Evolutionary conservation across 2,888 invertebrate genomes (phyloP).

Genomic region (Baccha elongata): DNA sequence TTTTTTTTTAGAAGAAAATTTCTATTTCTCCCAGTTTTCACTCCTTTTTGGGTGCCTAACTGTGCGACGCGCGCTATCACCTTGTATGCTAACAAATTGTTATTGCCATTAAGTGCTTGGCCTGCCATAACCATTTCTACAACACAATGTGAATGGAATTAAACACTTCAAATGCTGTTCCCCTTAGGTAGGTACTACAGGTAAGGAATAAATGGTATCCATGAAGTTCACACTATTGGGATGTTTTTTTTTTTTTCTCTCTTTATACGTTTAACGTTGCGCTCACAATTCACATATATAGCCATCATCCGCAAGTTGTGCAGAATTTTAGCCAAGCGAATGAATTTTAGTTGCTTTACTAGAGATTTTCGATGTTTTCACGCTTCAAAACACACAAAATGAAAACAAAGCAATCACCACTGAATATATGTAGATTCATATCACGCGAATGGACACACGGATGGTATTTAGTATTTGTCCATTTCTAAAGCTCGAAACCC

Average conservation of each 20-base stretch:
- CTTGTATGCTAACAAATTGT: conserved; percentile 21
- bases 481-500: conserved; percentile 38
- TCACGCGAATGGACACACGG: not conserved
- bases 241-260: too few species aligned
- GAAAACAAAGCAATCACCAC: conserved; percentile 17
- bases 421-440: conserved; percentile 7
- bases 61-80: not conserved
- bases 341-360: conserved; percentile 11
- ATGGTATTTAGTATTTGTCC: conserved; percentile 28
- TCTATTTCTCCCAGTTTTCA: not conserved
- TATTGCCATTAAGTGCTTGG: conserved; percentile 35
- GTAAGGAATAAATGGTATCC: conserved; percentile 12
- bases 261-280: not conserved
- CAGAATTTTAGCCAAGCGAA: conserved; percentile 20
- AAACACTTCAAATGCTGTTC: not conserved
- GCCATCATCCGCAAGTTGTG: conserved; percentile 1
- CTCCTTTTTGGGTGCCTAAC: not conserved
- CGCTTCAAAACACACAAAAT: conserved; percentile 43
- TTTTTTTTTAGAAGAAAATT: not conserved
- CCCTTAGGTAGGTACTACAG: not conserved
- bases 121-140: conserved; percentile 34
- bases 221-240: conserved; percentile 35
- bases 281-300: too few species aligned
- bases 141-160: conserved; percentile 9
- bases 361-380: conserved; percentile 42